These are phyloP conservation scores for Scrobipalpa atriplicella DNA, from an alignment of 2,888 invertebrate species.

Conservation along the genomic window DNA sequence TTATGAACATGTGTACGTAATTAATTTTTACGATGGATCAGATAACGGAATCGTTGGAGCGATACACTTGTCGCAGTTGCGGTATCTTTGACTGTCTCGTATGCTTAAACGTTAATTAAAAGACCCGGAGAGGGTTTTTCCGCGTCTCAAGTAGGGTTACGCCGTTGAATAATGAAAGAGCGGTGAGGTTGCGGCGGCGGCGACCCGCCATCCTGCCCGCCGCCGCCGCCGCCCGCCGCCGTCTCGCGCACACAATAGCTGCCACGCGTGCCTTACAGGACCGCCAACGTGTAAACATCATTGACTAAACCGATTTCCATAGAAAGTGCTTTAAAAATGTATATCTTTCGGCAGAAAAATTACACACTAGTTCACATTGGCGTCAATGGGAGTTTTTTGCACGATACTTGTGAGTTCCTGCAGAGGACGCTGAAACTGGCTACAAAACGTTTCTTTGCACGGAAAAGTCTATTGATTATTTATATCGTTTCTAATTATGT, in stretches of 20 bases:
- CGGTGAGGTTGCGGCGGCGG: slow-evolving; percentile 39
- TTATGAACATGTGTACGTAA: slow-evolving; percentile 81
- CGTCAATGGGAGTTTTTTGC: too few species aligned
- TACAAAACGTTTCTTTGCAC: too few species aligned
- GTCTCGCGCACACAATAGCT: background rate
- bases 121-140: slow-evolving; percentile 52
- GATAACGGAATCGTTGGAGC: slow-evolving; percentile 73
- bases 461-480: too few species aligned
- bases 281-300: slow-evolving; percentile 54
- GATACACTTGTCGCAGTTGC: slow-evolving; percentile 71
- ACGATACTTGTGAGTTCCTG: too few species aligned
- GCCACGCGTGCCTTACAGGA: slow-evolving; percentile 30
- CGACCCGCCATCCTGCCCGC: slow-evolving; percentile 40
- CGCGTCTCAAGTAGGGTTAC: slow-evolving; percentile 41
- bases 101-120: slow-evolving; percentile 67
- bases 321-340: slow-evolving; percentile 55
- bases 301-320: slow-evolving; percentile 54
- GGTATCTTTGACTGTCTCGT: slow-evolving; percentile 54
- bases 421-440: too few species aligned
- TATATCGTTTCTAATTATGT: too few species aligned
- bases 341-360: slow-evolving; percentile 48
- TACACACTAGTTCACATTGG: background rate
- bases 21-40: slow-evolving; percentile 81
- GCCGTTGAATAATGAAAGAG: slow-evolving; percentile 44
- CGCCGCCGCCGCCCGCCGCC: slow-evolving; percentile 17